Evolutionary conservation across 2,888 invertebrate species (phyloP).

Genomic region (Poecilobothrus nobilitatus): DNA sequence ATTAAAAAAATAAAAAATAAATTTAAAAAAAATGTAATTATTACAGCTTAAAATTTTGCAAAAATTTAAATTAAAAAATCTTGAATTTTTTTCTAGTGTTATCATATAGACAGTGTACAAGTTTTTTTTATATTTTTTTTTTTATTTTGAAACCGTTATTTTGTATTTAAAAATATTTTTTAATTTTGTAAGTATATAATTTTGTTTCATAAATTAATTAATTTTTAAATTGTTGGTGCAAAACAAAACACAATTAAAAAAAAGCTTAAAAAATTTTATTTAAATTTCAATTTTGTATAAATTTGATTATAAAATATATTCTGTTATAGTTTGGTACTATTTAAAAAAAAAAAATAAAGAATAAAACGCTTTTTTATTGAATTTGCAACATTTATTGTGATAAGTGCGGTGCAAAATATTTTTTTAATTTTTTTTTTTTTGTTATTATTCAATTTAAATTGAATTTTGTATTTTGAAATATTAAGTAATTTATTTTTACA

Average conservation of each 20-base stretch:
- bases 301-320: too few relatives aligned
- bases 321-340: too few relatives aligned
- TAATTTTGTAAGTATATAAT: neutral
- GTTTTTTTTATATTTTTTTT: neutral
- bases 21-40: neutral
- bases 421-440: too few relatives aligned
- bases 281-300: too few relatives aligned
- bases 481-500: too few relatives aligned
- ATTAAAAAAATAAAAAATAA: neutral
- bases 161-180: neutral
- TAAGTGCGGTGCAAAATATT: too few relatives aligned
- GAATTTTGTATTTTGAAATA: too few relatives aligned
- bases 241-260: constrained; percentile 1
- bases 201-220: neutral
- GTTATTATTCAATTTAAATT: too few relatives aligned
- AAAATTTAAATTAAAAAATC: too few relatives aligned
- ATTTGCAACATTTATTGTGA: too few relatives aligned
- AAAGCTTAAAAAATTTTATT: neutral
- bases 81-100: neutral
- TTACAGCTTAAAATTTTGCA: neutral
- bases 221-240: neutral
- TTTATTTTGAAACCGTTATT: neutral
- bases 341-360: too few relatives aligned
- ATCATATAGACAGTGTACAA: neutral
- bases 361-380: too few relatives aligned